Evolutionary conservation across 2,888 invertebrate genomes (phyloP).

Genomic region (Rhamphomyia laevipes): DNA sequence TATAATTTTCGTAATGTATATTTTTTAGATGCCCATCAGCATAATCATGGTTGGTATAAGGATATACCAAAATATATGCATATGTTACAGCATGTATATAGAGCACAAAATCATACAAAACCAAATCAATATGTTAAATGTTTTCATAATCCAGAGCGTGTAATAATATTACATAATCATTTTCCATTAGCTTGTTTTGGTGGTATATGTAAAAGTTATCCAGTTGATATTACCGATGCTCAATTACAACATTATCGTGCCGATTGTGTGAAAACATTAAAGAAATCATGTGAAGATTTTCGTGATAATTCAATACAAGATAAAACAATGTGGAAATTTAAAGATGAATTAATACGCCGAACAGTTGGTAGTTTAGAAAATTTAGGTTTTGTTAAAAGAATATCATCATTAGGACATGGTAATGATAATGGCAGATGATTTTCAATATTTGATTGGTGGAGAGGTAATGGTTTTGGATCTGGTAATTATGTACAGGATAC

Average conservation of each 20-base stretch:
- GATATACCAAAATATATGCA: conserved; percentile 80
- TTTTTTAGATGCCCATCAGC: conserved; percentile 77
- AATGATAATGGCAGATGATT: neutral
- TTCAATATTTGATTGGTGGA: neutral
- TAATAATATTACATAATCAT: conserved; percentile 83
- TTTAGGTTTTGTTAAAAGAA: conserved; percentile 50
- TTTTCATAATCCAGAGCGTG: conserved; percentile 84
- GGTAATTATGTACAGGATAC: neutral
- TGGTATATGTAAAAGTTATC: conserved; percentile 71
- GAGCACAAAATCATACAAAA: conserved; percentile 83
- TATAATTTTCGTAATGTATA: conserved; percentile 88
- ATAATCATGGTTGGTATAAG: conserved; percentile 66
- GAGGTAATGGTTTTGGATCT: neutral
- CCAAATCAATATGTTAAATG: conserved; percentile 89
- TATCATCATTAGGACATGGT: neutral
- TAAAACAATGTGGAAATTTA: conserved; percentile 79
- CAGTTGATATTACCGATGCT: conserved; percentile 70
- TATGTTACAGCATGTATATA: conserved; percentile 85
- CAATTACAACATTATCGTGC: conserved; percentile 90
- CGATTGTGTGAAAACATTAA: conserved; percentile 79
- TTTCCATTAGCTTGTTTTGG: conserved; percentile 82
- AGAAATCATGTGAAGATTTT: conserved; percentile 73
- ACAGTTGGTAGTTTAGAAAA: conserved; percentile 57
- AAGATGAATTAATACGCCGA: conserved; percentile 57
- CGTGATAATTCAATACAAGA: conserved; percentile 72